A percentile compares a stretch with the other conserved stretches of the same genome.
Evolutionary conservation across 2,113 vertebrate species (phyloP).

Genomic region (Ptilorrhoa leucosticta): DNA sequence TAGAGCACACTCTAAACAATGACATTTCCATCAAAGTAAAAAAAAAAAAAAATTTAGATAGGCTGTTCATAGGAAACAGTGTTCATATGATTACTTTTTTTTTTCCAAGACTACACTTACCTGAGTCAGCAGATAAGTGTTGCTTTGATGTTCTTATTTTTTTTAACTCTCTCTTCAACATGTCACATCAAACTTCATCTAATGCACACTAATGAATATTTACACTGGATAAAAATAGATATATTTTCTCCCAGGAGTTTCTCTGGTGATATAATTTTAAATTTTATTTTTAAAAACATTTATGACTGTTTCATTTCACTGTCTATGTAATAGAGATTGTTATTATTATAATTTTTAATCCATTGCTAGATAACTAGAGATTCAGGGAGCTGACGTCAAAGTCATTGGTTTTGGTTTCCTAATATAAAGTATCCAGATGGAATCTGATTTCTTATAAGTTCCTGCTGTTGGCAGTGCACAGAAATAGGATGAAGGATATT

Average conservation of each 20-base stretch:
- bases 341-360: not conserved
- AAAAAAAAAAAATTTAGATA: not conserved
- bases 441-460: not conserved
- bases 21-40: not conserved
- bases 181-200: not conserved
- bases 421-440: not conserved
- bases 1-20: not conserved
- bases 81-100: not conserved
- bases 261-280: not conserved
- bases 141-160: not conserved
- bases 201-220: not conserved
- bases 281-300: not conserved
- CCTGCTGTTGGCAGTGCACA: not conserved
- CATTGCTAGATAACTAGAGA: not conserved
- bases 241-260: not conserved
- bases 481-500: not conserved
- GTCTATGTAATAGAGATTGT: not conserved
- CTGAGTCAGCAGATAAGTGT: not conserved
- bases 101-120: not conserved
- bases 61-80: not conserved
- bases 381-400: not conserved
- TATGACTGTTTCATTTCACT: not conserved
- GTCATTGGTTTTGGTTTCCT: not conserved
- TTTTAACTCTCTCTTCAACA: not conserved
- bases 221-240: not conserved